Evolutionary conservation across 2,113 vertebrate species (phyloP), one percentile per base, ranked within the genome.

Genomic region (Neoarius graeffei): DNA sequence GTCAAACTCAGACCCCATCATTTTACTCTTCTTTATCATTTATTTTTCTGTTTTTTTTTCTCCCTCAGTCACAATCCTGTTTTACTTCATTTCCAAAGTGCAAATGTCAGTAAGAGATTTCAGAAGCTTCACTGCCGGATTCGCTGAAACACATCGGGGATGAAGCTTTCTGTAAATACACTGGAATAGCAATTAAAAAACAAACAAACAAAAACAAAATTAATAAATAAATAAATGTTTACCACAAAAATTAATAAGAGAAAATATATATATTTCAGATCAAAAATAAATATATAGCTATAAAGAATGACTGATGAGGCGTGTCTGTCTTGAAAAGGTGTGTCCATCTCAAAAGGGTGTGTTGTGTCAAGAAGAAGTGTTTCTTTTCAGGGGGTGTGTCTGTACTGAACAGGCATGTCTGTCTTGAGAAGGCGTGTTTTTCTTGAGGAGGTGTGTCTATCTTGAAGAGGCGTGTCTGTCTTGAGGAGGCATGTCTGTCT

Each of bases 21-120:
- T 56, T 56, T 80, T 80, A 14, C 52, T 80, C 52, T 80, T 27
- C 13, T 80, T 80, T 56, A 56, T 80, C 3, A 56, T 56, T 80
- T 80, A 35, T 81, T 57, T 35, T 59, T 35, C 17, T 30, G 0
- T 35, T 35, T 60, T 81, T 81, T 59, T 42, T 42, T 42, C 42
- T 57, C 13, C n/a, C n/a, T 77, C 5, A 77, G 23, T 10, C 74
- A 50, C n/a, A 56, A n/a, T 56, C 23, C 76, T 79, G 76, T 17
- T 79, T 79, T 79, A 54, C 15, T 54, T 79, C 23, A 54, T 79
- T 79, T 54, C 50, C 25, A 56, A 56, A 56, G 52, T 80, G 52
- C 76, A 80, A 80, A 56, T 80, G 76, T 54, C 76, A 80, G 76
- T 17, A n/a, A 56, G 76, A 80, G 52, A 80, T 80, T 80, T 80